Conservation (phyloP, 2,888 invertebrate species). For the Atherix ibis region DNA sequence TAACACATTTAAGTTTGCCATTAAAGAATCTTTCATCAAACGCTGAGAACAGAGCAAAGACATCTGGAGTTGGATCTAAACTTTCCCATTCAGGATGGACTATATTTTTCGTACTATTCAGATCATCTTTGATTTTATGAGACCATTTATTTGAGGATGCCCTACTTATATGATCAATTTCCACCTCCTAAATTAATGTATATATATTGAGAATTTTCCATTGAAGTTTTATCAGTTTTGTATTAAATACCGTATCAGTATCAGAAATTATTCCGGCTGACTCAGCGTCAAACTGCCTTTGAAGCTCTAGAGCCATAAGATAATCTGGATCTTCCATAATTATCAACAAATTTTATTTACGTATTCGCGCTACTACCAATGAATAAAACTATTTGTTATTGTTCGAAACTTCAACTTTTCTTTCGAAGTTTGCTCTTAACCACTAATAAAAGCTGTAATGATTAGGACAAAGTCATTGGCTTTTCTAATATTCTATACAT, state of each 20-base stretch:
- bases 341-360: background rate
- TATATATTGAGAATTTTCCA: too few species aligned
- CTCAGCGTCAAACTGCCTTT: constrained; percentile 14
- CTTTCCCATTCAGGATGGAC: constrained; percentile 46
- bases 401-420: background rate
- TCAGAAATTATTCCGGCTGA: too few species aligned
- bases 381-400: too few species aligned
- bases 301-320: constrained; percentile 16
- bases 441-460: too few species aligned
- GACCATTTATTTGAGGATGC: too few species aligned
- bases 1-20: constrained; percentile 56
- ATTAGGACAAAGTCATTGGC: too few species aligned
- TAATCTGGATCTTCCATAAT: constrained; percentile 15
- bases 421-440: background rate
- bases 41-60: constrained; percentile 65
- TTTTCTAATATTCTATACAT: too few species aligned
- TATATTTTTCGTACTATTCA: constrained; percentile 27
- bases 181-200: too few species aligned
- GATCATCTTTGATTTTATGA: constrained; percentile 17
- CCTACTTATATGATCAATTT: too few species aligned
- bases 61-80: constrained; percentile 88
- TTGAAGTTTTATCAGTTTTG: too few species aligned
- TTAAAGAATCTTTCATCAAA: constrained; percentile 81
- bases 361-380: too few species aligned
- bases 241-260: too few species aligned